These are phyloP conservation scores for Zoanthus sociatus DNA, from an alignment of 92 coral and sea anemone species.

Conservation along the genomic window DNA sequence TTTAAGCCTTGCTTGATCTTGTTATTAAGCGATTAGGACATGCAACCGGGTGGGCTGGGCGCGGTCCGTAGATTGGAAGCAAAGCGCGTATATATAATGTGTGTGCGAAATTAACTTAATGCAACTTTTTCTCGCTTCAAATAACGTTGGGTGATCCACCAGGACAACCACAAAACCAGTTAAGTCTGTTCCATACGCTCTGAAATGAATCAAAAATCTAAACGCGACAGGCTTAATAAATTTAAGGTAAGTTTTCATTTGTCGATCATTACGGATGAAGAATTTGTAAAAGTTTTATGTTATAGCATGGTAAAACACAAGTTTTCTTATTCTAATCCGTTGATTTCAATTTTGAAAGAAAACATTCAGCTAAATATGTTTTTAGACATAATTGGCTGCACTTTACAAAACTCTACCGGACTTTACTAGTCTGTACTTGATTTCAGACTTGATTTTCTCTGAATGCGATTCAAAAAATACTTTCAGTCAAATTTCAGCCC, in stretches of 20 bases:
- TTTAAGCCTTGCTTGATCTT: background rate
- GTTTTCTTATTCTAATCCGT: too few species aligned
- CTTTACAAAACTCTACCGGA: too few species aligned
- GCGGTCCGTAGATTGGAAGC: background rate
- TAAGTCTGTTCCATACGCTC: background rate
- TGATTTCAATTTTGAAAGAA: too few species aligned
- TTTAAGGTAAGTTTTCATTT: constrained; percentile 6
- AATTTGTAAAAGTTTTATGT: too few species aligned
- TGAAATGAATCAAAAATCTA: constrained; percentile 6
- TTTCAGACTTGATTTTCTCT: too few species aligned
- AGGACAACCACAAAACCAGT: background rate
- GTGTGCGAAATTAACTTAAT: background rate
- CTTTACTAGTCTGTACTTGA: too few species aligned
- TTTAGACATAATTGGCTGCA: too few species aligned
- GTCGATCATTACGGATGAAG: too few species aligned
- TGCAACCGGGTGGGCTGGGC: constrained; percentile 8
- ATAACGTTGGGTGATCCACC: background rate
- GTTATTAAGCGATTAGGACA: constrained; percentile 15
- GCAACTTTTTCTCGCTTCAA: background rate
- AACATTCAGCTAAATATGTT: too few species aligned
- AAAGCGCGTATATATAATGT: constrained; percentile 8
- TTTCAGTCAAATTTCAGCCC: too few species aligned
- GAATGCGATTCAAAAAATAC: too few species aligned
- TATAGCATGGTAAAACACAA: too few species aligned
- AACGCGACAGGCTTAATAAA: background rate